Evolutionary conservation across 1,140 invertebrate species (phyloP).

Genomic region (Bombus superbus): DNA sequence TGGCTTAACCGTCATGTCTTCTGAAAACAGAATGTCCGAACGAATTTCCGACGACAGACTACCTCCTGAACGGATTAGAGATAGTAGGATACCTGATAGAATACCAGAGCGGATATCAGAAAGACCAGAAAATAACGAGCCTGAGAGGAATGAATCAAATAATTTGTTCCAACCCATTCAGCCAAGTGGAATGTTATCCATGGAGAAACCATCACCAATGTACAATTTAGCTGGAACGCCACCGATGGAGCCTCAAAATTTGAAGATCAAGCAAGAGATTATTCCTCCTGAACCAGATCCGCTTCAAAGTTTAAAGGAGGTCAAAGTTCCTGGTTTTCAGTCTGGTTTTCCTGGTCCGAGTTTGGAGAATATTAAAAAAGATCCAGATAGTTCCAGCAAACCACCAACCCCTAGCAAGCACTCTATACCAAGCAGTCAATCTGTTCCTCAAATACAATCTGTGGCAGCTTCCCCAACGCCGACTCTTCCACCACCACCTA

Average conservation of each 20-base stretch:
- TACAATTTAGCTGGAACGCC: constrained; percentile 83
- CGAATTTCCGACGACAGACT: constrained; percentile 71
- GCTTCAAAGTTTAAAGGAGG: constrained; percentile 90
- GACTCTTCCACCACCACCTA: constrained; percentile 85
- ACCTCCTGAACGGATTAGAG: constrained; percentile 61
- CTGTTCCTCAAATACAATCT: constrained; percentile 76
- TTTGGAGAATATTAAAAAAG: constrained; percentile 89
- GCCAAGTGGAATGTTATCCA: constrained; percentile 75
- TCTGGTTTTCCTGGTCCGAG: constrained; percentile 83
- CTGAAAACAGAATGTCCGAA: constrained; percentile 74
- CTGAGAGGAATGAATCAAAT: constrained; percentile 71
- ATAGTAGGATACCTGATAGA: constrained; percentile 57
- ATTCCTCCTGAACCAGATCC: constrained; percentile 86
- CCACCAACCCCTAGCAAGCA: constrained; percentile 79
- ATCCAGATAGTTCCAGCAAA: constrained; percentile 84
- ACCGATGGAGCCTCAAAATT: constrained; percentile 87
- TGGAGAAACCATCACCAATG: constrained; percentile 68
- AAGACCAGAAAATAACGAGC: constrained; percentile 64
- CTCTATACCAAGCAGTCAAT: constrained; percentile 69
- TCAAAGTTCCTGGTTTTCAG: constrained; percentile 90
- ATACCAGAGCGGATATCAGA: constrained; percentile 62
- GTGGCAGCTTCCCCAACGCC: constrained; percentile 83
- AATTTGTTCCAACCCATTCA: constrained; percentile 84
- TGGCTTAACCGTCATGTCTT: constrained; percentile 76
- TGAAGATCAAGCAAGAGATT: constrained; percentile 91